Conservation (phyloP, 2,113 vertebrate species). For the Polypterus senegalus region DNA sequence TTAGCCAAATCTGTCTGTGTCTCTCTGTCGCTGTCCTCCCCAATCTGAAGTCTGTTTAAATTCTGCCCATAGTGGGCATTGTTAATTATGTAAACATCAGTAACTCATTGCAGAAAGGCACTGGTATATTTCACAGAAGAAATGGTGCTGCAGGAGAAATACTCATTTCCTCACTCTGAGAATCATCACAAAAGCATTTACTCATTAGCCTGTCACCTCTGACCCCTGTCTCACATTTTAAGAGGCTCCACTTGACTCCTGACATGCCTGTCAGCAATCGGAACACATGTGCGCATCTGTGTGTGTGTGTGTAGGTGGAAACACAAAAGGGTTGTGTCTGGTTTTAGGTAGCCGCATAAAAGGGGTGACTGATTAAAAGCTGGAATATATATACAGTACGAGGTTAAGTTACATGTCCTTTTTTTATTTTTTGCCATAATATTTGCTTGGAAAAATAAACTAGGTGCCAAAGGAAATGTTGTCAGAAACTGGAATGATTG, state of each 20-base stretch:
- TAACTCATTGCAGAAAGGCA: constrained; percentile 24
- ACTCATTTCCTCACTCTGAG: constrained; percentile 25
- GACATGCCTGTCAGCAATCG: constrained; percentile 57
- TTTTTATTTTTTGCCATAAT: too few relatives aligned
- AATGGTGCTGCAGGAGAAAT: constrained; percentile 11
- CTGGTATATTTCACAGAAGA: constrained; percentile 34
- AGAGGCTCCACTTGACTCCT: constrained; percentile 64
- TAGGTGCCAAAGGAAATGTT: too few relatives aligned
- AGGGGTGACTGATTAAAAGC: too few relatives aligned
- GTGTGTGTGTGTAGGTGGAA: too few relatives aligned
- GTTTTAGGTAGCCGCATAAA: too few relatives aligned
- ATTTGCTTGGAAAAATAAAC: too few relatives aligned
- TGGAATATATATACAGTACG: too few relatives aligned
- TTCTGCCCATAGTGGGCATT: constrained; percentile 19
- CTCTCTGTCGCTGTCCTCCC: constrained; percentile 31
- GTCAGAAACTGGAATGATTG: too few relatives aligned
- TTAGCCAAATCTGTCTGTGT: constrained; percentile 46
- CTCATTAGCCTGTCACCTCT: constrained; percentile 56
- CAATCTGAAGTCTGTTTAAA: constrained; percentile 24
- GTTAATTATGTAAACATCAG: too few relatives aligned
- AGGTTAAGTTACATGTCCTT: too few relatives aligned
- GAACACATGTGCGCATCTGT: constrained; percentile 39
- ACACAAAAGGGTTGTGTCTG: too few relatives aligned
- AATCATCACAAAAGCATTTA: constrained; percentile 46
- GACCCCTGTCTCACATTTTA: constrained; percentile 52